Evolutionary conservation across 2,113 vertebrate genomes (phyloP).

Genomic region (Dromas ardeola): DNA sequence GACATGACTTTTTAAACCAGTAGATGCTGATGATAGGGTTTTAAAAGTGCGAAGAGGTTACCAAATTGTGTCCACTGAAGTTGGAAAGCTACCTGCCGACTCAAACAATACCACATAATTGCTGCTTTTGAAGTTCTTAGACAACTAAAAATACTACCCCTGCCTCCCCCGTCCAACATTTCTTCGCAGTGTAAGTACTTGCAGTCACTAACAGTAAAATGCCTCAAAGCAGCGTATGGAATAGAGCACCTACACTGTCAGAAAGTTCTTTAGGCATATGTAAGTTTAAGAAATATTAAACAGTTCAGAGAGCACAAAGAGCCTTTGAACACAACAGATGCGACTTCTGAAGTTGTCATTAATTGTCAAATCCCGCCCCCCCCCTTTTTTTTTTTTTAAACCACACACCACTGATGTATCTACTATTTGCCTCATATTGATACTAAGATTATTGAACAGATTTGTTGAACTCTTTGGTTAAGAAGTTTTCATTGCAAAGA

Average conservation of each 20-base stretch:
- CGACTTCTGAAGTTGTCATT: background rate
- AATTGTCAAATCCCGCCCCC: background rate
- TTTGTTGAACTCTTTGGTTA: background rate
- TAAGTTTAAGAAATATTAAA: background rate
- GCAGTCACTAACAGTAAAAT: too few species aligned
- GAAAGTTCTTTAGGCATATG: background rate
- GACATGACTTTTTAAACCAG: background rate
- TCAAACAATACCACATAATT: background rate
- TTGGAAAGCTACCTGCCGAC: background rate
- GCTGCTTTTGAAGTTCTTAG: background rate
- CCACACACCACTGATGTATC: background rate
- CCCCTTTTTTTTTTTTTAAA: background rate
- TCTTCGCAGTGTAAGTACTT: background rate
- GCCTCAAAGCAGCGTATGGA: background rate
- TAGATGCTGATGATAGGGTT: background rate
- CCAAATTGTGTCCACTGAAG: background rate
- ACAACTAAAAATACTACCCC: background rate
- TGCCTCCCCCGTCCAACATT: accelerated
- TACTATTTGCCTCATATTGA: background rate
- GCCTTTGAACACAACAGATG: background rate
- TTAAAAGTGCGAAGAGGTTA: background rate
- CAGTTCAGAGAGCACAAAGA: background rate
- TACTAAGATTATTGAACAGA: background rate
- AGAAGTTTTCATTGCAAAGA: background rate
- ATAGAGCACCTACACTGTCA: background rate